Evolutionary conservation across 1,140 invertebrate genomes (phyloP).

Genomic region (Caligus rogercresseyi): DNA sequence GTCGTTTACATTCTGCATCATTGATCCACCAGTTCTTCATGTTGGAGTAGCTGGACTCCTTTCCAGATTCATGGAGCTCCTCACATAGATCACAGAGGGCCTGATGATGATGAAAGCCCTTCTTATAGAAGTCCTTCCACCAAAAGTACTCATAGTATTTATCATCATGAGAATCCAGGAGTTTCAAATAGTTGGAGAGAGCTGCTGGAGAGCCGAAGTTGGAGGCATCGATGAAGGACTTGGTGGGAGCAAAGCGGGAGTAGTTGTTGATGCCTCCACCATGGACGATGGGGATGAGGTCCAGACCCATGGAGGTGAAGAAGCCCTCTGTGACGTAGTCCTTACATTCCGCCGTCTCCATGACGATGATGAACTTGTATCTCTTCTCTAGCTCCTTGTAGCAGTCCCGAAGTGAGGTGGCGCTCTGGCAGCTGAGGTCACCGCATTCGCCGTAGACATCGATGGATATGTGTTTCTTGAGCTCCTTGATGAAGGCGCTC

Average conservation of each 20-base stretch:
- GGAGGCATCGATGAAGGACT: slow-evolving; percentile 42
- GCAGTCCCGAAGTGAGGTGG: slow-evolving; percentile 8
- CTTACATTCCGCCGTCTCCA: slow-evolving; percentile 33
- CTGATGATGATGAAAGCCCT: slow-evolving; percentile 22
- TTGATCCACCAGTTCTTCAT: slow-evolving; percentile 16
- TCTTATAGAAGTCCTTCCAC: slow-evolving; percentile 26
- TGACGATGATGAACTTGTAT: slow-evolving; percentile 35
- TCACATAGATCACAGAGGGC: slow-evolving; percentile 25
- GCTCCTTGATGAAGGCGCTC: slow-evolving; percentile 36
- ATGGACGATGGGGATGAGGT: slow-evolving; percentile 48
- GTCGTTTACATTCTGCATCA: slow-evolving; percentile 17
- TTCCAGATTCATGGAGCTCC: slow-evolving; percentile 20
- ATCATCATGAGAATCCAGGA: slow-evolving; percentile 29
- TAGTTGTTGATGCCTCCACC: slow-evolving; percentile 36
- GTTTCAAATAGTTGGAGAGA: slow-evolving; percentile 35
- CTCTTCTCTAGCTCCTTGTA: slow-evolving; percentile 7
- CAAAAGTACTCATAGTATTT: slow-evolving; percentile 27
- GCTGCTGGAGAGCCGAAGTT: slow-evolving; percentile 33
- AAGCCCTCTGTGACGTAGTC: slow-evolving; percentile 30
- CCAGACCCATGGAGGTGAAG: slow-evolving; percentile 24
- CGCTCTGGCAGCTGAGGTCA: slow-evolving; percentile 21
- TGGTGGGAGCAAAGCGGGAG: slow-evolving; percentile 38
- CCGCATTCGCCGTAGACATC: slow-evolving; percentile 52
- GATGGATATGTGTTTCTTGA: slow-evolving; percentile 38
- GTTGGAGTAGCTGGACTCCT: neutral